Conservation (phyloP, 2,797 vertebrate species). For the Bradypus variegatus region DNA sequence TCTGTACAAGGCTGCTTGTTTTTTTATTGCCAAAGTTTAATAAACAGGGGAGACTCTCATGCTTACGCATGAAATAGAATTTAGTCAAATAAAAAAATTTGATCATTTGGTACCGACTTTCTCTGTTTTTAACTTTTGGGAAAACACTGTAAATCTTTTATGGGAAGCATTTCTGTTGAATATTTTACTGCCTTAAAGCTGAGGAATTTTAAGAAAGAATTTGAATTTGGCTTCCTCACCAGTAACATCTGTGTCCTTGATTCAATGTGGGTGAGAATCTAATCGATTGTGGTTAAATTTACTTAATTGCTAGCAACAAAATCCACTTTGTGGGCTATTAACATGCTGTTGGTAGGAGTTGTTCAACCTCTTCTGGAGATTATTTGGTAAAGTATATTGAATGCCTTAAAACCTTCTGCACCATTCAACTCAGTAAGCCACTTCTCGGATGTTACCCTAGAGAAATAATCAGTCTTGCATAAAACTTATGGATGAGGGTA, state of each 20-base stretch:
- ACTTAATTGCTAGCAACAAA: slow-evolving; percentile 9
- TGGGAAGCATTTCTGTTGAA: slow-evolving; percentile 26
- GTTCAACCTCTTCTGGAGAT: background rate
- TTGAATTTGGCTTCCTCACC: slow-evolving; percentile 23
- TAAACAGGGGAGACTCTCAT: slow-evolving; percentile 81
- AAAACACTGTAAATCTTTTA: slow-evolving; percentile 13
- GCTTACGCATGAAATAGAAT: slow-evolving; percentile 82
- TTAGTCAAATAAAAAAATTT: slow-evolving; percentile 89
- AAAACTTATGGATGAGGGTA: background rate
- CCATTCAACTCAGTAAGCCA: slow-evolving; percentile 13
- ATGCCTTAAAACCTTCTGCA: slow-evolving; percentile 39
- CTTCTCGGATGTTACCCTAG: background rate
- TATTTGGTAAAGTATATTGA: slow-evolving; percentile 24
- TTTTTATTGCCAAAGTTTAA: slow-evolving; percentile 89
- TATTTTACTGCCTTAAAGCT: background rate
- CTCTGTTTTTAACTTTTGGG: slow-evolving; percentile 46
- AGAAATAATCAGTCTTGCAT: background rate
- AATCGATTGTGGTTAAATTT: background rate
- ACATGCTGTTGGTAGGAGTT: background rate
- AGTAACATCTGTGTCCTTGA: background rate
- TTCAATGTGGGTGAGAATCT: background rate
- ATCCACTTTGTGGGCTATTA: background rate
- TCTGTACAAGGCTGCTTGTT: slow-evolving; percentile 85
- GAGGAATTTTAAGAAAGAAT: background rate
- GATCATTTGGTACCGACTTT: slow-evolving; percentile 66